Percentiles rank a stretch among this genome's conserved stretches.
These are phyloP conservation scores for Xanthorhoe spadicearia DNA, from an alignment of 2,888 invertebrate species.

Conservation along the genomic window DNA sequence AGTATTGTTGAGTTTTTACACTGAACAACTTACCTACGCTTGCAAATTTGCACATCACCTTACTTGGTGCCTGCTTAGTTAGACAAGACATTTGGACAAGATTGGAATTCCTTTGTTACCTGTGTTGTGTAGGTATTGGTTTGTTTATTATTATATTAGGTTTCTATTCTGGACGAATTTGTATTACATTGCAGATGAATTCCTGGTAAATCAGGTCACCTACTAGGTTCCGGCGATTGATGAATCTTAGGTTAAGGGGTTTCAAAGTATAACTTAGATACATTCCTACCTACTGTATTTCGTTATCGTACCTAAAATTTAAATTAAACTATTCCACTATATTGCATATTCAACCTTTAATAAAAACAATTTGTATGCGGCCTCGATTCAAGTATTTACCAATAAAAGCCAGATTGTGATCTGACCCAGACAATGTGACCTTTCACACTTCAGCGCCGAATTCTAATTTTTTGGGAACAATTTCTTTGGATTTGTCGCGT, in stretches of 20 bases:
- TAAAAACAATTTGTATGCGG: conserved; percentile 28
- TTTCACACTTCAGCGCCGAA: conserved; percentile 31
- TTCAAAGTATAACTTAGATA: conserved; percentile 15
- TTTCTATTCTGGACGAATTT: conserved; percentile 45
- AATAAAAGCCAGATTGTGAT: conserved; percentile 39
- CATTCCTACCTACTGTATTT: not conserved
- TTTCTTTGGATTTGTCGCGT: conserved; percentile 39
- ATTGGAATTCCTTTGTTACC: conserved; percentile 37
- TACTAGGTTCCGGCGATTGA: conserved; percentile 47
- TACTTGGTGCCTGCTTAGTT: not conserved
- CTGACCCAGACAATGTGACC: conserved; percentile 40
- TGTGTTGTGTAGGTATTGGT: conserved; percentile 29
- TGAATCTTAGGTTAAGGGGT: conserved; percentile 41
- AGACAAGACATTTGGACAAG: conserved; percentile 11
- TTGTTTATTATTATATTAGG: conserved; percentile 44
- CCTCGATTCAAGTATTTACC: conserved; percentile 35
- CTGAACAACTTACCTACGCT: not conserved
- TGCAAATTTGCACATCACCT: not conserved
- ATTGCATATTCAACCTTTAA: conserved; percentile 18
- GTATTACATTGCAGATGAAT: conserved; percentile 46
- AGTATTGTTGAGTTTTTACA: not conserved
- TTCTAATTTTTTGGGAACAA: conserved; percentile 36
- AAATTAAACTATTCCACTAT: conserved; percentile 26
- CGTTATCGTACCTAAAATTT: conserved; percentile 4
- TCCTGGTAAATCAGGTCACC: conserved; percentile 50